phyloP scores from a whole-genome alignment of 2,113 vertebrate genomes.

The Chelonoidis abingdonii region DNA sequence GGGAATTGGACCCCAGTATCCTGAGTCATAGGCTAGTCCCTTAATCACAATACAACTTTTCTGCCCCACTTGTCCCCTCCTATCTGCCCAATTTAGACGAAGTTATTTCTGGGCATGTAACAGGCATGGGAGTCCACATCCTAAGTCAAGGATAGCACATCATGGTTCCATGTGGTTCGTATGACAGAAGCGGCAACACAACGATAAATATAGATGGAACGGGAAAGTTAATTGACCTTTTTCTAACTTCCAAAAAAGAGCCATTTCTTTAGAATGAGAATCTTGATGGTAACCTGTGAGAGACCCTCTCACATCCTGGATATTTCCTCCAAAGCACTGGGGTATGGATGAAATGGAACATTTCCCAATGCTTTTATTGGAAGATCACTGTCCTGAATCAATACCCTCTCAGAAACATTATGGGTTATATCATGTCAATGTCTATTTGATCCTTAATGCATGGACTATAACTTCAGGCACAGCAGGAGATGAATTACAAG shows the following conservation, averaged over 20 bases:
- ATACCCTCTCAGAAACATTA: fast-evolving
- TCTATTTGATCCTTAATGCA: not conserved
- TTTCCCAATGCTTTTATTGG: not conserved
- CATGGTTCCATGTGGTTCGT: not conserved
- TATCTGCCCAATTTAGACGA: not conserved
- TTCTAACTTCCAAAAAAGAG: not conserved
- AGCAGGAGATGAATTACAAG: not conserved
- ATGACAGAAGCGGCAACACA: not conserved
- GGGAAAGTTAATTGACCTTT: not conserved
- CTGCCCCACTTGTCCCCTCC: not conserved
- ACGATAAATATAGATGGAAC: not conserved
- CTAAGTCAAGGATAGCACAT: not conserved
- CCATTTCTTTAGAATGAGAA: not conserved
- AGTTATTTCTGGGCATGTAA: not conserved
- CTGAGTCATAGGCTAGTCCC: not conserved
- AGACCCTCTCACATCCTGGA: fast-evolving
- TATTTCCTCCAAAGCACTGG: not conserved
- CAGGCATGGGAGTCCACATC: fast-evolving
- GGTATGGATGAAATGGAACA: not conserved
- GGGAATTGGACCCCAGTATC: not conserved
- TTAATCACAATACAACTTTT: not conserved
- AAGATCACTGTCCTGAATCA: fast-evolving
- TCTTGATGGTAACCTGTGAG: not conserved
- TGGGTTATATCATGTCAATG: not conserved
- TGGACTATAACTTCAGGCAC: not conserved